Base-by-base conservation (phyloP, 2,113 vertebrate genomes). In the Tetraodon nigroviridis region DNA sequence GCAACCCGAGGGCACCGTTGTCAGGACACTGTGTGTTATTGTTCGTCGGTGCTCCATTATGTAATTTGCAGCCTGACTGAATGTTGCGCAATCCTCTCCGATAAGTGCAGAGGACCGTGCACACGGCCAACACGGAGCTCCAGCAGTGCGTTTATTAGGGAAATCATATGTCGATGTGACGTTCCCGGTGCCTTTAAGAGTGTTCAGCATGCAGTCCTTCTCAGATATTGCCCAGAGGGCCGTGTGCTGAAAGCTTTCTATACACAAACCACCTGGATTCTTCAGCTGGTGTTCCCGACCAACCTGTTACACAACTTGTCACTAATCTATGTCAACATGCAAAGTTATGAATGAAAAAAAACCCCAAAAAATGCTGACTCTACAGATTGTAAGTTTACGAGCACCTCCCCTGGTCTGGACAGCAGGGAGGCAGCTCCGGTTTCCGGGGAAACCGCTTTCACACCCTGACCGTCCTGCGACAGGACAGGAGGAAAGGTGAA, bases 61-160 rank as follows among this genome's bases (percentile, higher is more conserved):
- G 37, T 76, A 84, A 87, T 13, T 27, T 2, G 5, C 51, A 48
- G 69, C 60, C 75, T 73, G 76, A n/a, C 59, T n/a, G 64, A 70
- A 61, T 78, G 62, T 82, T 82, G 81, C 71, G 75, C 58, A 84
- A 86, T 68, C 27, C 64, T 64, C 58, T 17, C 24, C 70, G 71
- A 71, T 71, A 73, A 64, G 70, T 59, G 11, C 21, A 73, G 71
- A 71, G 69, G 71, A 64, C 68, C 64, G 21, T 44, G 41, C 46
- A 5, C 21, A 15, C 27, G 29, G 41, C 44, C 47, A 67, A 42
- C 21, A 45, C 5, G 19, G 2, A 22, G 47, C 40, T 51, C 10
- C 58, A 63, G 24, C 32, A 17, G 5, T 51, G 47, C 54, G 7
- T 44, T 12, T 47, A 61, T 51, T 57, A 15, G 37, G 7, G 27